phyloP scores from a whole-genome alignment of 2,888 invertebrate species.

The Pemphredon lugubris region DNA sequence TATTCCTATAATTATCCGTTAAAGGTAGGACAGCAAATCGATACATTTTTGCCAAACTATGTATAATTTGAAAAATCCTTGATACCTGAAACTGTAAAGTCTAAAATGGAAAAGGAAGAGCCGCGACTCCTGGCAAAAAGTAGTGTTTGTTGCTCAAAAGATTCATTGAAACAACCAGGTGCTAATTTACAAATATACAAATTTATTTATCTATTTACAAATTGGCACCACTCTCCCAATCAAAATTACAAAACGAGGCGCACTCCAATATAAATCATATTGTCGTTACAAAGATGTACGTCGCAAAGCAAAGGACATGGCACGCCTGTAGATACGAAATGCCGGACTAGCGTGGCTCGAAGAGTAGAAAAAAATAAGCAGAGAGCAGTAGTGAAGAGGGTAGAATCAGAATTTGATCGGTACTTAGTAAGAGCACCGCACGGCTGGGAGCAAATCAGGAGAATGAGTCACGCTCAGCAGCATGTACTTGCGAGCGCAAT shows the following conservation, averaged over 20 bases:
- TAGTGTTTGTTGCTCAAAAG: no score
- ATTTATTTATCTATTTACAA: no score
- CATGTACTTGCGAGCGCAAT: constrained; percentile 84
- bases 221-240: no score
- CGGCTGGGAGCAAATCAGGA: constrained; percentile 57
- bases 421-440: constrained; percentile 37
- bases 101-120: no score
- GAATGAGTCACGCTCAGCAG: constrained; percentile 83
- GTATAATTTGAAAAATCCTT: no score
- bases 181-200: no score
- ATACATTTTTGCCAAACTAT: no score
- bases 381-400: constrained; percentile 50
- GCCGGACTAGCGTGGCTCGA: constrained; percentile 73
- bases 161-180: no score
- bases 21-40: no score
- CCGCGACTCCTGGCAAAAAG: no score
- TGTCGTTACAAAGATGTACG: constrained; percentile 74
- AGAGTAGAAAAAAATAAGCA: constrained; percentile 56
- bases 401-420: constrained; percentile 32
- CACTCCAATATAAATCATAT: constrained; percentile 52
- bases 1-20: no score
- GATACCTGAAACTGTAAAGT: no score
- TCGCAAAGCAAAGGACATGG: constrained; percentile 76
- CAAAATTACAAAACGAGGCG: background rate
- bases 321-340: constrained; percentile 77